Evolutionary conservation across 2,797 vertebrate genomes (phyloP), one percentile per base, ranked within the genome.

Genomic region (Columba guinea): DNA sequence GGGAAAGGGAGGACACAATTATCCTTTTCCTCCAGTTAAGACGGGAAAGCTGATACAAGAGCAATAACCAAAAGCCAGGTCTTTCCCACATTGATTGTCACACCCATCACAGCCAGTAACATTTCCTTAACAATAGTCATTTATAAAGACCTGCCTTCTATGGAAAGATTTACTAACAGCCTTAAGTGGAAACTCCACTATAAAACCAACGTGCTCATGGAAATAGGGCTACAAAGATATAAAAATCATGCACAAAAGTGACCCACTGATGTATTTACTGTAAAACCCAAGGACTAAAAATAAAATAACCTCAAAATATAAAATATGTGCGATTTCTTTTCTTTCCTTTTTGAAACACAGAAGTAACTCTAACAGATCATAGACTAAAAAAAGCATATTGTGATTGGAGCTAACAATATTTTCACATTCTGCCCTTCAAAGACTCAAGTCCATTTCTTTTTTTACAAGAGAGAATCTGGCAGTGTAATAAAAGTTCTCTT

Each of bases 331-430:
- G 69, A 55, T 48, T 67, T 52, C 65, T 67, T 84, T 91, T 62
- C 58, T 90, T 90, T 95, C 58, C 34, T 46, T 70, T 95, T 94
- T 53, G 65, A 77, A 94, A 81, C 67, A 87, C 48, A 93, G 64
- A 79, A 80, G 21, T 79, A 67, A 32, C 37, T 89, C 49, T 96
- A 84, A 94, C 94, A 94, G 96, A 93, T 93, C 60, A 51, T 51
- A 83, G 86, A 93, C 96, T 96, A 78, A 96, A 94, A 96, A 90
- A 92, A 91, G 53, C 73, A 78, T 97, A 96, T 97, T 98, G 97
- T 97, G 96, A 96, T 98, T 98, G 97, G 97, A 97, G 37, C 80
- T 92, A 97, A 90, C 78, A 87, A 89, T 97, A 91, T 98, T 97
- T 98, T 98, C 94, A 88, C 93, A 93, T 97, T 95, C 88, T 95